Percentiles rank a stretch among this genome's conserved stretches.
Evolutionary conservation across 2,113 vertebrate species (phyloP).

Genomic region (Epinephelus moara): DNA sequence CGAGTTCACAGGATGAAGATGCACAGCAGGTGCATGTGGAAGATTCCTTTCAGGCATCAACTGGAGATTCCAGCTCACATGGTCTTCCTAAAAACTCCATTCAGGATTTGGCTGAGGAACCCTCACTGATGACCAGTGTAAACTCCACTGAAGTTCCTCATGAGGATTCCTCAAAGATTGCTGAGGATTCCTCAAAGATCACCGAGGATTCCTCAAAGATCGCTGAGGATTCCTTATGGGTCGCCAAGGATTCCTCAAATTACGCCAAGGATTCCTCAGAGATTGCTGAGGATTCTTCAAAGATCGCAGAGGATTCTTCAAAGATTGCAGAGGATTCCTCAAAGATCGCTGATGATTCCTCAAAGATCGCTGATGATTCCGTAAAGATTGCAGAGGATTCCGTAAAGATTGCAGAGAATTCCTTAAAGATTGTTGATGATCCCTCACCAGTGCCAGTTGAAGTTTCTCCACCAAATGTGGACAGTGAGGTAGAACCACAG

Average conservation of each 20-base stretch:
- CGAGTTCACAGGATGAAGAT: slow-evolving; percentile 50
- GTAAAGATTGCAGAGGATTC: slow-evolving; percentile 2
- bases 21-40: slow-evolving; percentile 36
- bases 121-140: slow-evolving; percentile 19
- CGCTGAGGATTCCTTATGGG: no score
- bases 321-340: no score
- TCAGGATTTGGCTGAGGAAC: slow-evolving; percentile 41
- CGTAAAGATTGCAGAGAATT: slow-evolving; percentile 17
- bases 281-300: no score
- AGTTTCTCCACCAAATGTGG: slow-evolving; percentile 38
- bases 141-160: slow-evolving; percentile 45
- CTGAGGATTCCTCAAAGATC: slow-evolving; percentile 21
- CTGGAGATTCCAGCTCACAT: slow-evolving; percentile 56
- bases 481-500: slow-evolving; percentile 60
- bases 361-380: no score
- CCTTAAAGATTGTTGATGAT: slow-evolving; percentile 15
- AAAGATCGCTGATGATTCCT: no score
- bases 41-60: slow-evolving; percentile 59
- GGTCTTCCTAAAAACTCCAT: slow-evolving; percentile 59
- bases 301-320: no score
- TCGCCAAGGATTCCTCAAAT: no score
- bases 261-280: no score
- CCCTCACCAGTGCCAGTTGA: slow-evolving; percentile 51
- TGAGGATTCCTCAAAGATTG: slow-evolving; percentile 14
- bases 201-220: neutral